These are phyloP conservation scores for Ophioderma brevispina DNA, from an alignment of 35 echinoderm and acorn worm species.

Conservation along the genomic window DNA sequence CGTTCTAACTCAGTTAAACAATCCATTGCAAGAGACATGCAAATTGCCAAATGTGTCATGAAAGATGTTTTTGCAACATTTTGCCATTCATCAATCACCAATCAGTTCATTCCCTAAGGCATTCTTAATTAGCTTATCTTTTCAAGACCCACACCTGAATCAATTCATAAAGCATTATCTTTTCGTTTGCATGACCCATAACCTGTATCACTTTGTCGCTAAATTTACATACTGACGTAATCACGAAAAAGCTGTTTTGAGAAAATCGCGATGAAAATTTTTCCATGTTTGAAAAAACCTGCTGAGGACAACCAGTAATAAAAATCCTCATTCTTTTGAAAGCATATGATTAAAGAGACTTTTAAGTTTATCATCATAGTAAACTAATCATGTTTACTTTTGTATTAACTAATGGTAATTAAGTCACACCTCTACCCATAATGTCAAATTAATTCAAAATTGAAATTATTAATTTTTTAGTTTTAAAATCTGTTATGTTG, in stretches of 20 bases:
- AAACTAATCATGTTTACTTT: conserved; percentile 7
- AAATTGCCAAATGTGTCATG: no score
- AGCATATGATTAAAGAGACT: background rate
- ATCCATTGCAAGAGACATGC: no score
- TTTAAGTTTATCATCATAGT: background rate
- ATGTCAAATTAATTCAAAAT: conserved; percentile 8
- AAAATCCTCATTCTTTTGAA: background rate
- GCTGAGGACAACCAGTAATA: background rate
- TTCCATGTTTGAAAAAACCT: background rate
- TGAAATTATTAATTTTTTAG: no score
- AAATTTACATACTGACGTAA: background rate
- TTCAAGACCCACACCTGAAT: no score
- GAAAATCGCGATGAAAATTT: conserved; percentile 11
- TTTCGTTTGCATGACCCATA: no score
- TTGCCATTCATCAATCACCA: no score
- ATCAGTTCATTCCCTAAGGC: no score
- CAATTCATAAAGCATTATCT: no score
- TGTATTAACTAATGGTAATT: conserved; percentile 8
- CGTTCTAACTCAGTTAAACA: no score
- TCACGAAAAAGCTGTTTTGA: conserved; percentile 9
- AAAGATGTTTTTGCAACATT: no score
- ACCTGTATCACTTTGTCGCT: background rate
- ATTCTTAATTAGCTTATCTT: no score
- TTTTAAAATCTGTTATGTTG: no score
- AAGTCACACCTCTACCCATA: background rate